These are phyloP conservation scores for Sminthurinus aureus DNA, from an alignment of 2,888 invertebrate species.

Conservation along the genomic window DNA sequence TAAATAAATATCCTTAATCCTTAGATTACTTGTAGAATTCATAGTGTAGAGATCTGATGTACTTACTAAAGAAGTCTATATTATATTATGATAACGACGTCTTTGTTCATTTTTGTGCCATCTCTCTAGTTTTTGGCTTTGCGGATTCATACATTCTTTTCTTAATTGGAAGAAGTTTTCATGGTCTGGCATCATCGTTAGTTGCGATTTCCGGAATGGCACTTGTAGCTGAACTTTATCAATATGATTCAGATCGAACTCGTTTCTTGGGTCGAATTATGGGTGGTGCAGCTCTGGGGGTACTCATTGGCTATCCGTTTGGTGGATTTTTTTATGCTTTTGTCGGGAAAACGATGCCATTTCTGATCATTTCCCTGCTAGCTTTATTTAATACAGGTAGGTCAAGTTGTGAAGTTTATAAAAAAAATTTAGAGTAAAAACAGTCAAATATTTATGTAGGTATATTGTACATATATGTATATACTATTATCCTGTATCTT, in stretches of 20 bases:
- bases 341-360: slow-evolving; percentile 77
- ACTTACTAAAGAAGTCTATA: no score
- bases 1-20: no score
- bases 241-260: slow-evolving; percentile 69
- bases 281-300: slow-evolving; percentile 82
- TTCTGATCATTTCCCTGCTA: slow-evolving; percentile 72
- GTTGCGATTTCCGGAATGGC: slow-evolving; percentile 81
- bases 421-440: no score
- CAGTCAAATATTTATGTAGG: no score
- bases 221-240: slow-evolving; percentile 72
- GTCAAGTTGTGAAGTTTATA: no score
- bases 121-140: slow-evolving; percentile 74
- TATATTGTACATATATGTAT: no score
- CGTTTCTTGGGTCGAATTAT: slow-evolving; percentile 81
- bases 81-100: no score
- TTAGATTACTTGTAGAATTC: no score
- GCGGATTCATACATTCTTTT: slow-evolving; percentile 75
- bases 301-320: slow-evolving; percentile 81
- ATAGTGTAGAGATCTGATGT: no score
- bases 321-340: slow-evolving; percentile 81
- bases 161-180: slow-evolving; percentile 77
- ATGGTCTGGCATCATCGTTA: slow-evolving; percentile 82
- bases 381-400: slow-evolving; percentile 66
- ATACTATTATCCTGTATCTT: background rate
- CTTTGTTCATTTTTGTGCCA: no score